Evolutionary conservation across 2,888 invertebrate species (phyloP).

Genomic region (Rhodophaea formosa): DNA sequence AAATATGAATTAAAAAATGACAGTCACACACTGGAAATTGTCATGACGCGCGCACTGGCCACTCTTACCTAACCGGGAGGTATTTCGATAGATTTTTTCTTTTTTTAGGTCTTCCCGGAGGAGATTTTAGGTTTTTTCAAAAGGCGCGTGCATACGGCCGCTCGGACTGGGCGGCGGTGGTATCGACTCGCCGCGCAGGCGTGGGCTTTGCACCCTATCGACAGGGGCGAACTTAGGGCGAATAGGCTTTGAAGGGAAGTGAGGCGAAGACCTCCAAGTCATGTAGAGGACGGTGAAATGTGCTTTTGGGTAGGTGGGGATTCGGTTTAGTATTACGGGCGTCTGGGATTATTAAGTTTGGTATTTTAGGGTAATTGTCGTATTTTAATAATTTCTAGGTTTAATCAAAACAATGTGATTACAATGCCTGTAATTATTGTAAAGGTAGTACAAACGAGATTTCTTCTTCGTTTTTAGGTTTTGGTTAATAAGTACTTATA

Average conservation of each 20-base stretch:
- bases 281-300: not conserved
- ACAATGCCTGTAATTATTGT: too few species aligned
- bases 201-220: constrained; percentile 58
- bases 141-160: constrained; percentile 50
- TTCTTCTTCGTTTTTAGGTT: too few species aligned
- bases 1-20: constrained; percentile 19
- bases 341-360: not conserved
- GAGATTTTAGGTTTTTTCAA: constrained; percentile 30
- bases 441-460: too few species aligned
- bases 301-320: not conserved
- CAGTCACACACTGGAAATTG: constrained; percentile 26
- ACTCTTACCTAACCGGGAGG: not conserved
- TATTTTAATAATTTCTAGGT: not conserved
- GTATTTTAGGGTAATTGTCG: not conserved
- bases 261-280: not conserved
- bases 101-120: not conserved
- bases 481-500: too few species aligned
- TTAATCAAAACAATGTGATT: too few species aligned
- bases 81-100: not conserved
- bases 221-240: constrained; percentile 45
- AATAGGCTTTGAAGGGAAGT: constrained; percentile 14
- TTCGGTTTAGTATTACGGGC: not conserved
- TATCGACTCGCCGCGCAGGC: constrained; percentile 58
- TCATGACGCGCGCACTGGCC: constrained; percentile 2
- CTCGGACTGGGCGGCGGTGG: constrained; percentile 53